Percentiles rank a stretch among this genome's conserved stretches.
Conservation (phyloP, 2,888 invertebrate species). For the Drosophila macrospina region DNA sequence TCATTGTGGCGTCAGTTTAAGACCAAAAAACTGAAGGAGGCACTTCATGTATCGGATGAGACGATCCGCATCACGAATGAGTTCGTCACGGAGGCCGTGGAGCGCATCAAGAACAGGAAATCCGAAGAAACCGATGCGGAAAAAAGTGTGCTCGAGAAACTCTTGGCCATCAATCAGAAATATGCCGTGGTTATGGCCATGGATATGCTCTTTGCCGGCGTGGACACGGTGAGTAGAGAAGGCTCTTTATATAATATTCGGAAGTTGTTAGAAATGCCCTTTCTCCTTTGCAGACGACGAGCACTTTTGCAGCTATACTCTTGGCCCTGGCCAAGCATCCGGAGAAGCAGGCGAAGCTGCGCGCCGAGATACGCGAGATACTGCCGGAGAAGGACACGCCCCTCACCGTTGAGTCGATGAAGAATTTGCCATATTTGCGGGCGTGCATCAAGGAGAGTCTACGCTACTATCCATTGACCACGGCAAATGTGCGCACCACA, state of each 20-base stretch:
- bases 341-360: constrained; percentile 88
- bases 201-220: constrained; percentile 89
- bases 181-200: constrained; percentile 89
- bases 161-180: constrained; percentile 87
- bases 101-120: constrained; percentile 70
- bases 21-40: constrained; percentile 63
- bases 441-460: constrained; percentile 91
- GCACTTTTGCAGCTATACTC: constrained; percentile 42
- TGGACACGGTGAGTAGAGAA: constrained; percentile 88
- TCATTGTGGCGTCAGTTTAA: constrained; percentile 68
- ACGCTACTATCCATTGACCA: constrained; percentile 87
- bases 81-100: constrained; percentile 78
- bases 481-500: constrained; percentile 87
- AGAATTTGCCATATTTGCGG: constrained; percentile 87
- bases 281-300: constrained; percentile 36
- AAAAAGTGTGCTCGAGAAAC: constrained; percentile 87
- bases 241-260: neutral
- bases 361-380: constrained; percentile 86
- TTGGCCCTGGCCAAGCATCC: constrained; percentile 87
- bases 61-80: constrained; percentile 50
- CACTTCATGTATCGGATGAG: constrained; percentile 52
- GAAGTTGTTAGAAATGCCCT: neutral
- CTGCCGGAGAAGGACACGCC: constrained; percentile 83
- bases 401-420: constrained; percentile 85
- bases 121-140: constrained; percentile 61